Conservation (phyloP, 2,888 invertebrate species). For the Drosophila neutralis region DNA sequence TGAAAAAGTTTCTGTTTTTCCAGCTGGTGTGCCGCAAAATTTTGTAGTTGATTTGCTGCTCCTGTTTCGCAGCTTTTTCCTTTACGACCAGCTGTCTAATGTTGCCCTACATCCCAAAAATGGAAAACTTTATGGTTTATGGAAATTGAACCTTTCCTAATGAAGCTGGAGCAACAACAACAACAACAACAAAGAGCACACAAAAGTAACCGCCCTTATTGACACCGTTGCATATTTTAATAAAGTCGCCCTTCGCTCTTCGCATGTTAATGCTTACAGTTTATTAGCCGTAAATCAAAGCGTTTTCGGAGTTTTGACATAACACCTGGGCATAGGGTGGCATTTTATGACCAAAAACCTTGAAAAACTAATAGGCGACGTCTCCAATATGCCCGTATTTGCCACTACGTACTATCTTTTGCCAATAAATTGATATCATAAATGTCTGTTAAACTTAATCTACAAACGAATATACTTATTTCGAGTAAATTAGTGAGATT, state of each 20-base stretch:
- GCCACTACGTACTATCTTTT: neutral
- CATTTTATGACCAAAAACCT: slow-evolving; percentile 57
- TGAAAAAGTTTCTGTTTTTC: slow-evolving; percentile 47
- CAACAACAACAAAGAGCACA: slow-evolving; percentile 3
- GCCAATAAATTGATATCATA: neutral
- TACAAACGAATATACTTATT: neutral
- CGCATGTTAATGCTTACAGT: slow-evolving; percentile 63
- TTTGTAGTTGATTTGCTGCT: slow-evolving; percentile 73
- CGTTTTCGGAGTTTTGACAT: slow-evolving; percentile 38
- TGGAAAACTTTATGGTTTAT: slow-evolving; percentile 70
- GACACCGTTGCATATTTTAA: slow-evolving; percentile 75
- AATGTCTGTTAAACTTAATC: neutral
- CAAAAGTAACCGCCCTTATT: slow-evolving; percentile 25
- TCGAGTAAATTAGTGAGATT: neutral
- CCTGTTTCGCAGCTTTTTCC: slow-evolving; percentile 26
- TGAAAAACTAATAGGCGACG: slow-evolving; percentile 17
- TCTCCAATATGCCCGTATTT: slow-evolving; percentile 2
- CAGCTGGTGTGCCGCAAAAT: slow-evolving; percentile 29
- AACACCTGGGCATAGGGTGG: slow-evolving; percentile 63
- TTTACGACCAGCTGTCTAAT: slow-evolving; percentile 72
- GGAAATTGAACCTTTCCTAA: slow-evolving; percentile 79
- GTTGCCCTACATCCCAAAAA: slow-evolving; percentile 25
- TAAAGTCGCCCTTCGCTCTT: slow-evolving; percentile 58
- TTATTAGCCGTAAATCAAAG: slow-evolving; percentile 75
- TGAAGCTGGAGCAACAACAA: slow-evolving; percentile 49